Evolutionary conservation across 2,888 invertebrate genomes (phyloP), one percentile per base, ranked within the genome.

Genomic region (Athripsodes cinereus): DNA sequence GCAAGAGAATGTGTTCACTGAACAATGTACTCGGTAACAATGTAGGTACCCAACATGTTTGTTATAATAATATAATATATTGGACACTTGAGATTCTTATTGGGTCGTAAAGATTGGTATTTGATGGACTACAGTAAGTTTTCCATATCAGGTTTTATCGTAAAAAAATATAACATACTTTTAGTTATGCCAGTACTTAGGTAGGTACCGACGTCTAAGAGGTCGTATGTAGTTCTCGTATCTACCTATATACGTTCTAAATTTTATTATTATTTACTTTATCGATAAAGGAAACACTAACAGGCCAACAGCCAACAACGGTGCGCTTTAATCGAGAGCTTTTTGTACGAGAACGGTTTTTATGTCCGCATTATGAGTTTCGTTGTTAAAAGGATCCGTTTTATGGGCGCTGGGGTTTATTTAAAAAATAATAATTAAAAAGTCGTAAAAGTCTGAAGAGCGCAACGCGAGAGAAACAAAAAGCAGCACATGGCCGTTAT

Each of bases 71-170:
- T n/a, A n/a, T n/a, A n/a, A n/a, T n/a, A n/a, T n/a, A n/a, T n/a
- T n/a, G 31, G 52, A 34, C 52, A 44, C 44, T 47, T 50, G 50
- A 22, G 50, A 51, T 50, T 26, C 16, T 26, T 19, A 11, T 11
- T 49, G 19, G 52, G 21, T 57, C 57, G 57, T 57, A 57, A 57
- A 57, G 19, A 51, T 13, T 18, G 57, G 57, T 51, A 57, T 52
- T 26, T 52, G 34, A 47, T 52, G 47, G 52, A 52, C 52, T 44
- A 31, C 26, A 18, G 16, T 6, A 31, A 31, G 31, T 40, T 40
- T 40, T 40, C 40, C 40, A n/a, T 40, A 40, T 40, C 40, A 40
- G 13, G n/a, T 40, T 16, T 40, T 40, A 16, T 40, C 40, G 13
- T 40, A 40, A 40, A 40, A 40, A 40, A 8, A 40, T 13, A 16